phyloP scores from a whole-genome alignment of 2,113 vertebrate genomes.

The Diadophis punctatus region DNA sequence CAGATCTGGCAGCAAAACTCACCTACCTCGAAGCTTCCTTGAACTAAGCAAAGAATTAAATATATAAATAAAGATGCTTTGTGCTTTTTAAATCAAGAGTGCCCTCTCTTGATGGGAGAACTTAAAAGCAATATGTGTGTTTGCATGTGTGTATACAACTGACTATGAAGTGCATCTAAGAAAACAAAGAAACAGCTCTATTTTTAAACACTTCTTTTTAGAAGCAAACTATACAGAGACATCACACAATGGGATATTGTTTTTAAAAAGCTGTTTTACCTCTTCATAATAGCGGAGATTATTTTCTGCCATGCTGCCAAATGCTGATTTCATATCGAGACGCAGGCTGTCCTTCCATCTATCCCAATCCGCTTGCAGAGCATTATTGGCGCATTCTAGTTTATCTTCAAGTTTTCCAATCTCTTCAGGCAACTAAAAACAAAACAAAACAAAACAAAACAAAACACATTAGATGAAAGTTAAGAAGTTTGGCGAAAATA shows the following conservation, averaged over 20 bases:
- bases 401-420: conserved; percentile 86
- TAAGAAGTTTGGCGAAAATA: not conserved
- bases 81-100: conserved; percentile 61
- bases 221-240: not conserved
- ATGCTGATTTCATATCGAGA: conserved; percentile 79
- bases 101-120: conserved; percentile 61
- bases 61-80: conserved; percentile 2
- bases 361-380: conserved; percentile 86
- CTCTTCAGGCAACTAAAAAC: conserved; percentile 80
- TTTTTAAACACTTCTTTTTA: not conserved
- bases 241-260: not conserved
- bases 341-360: conserved; percentile 85
- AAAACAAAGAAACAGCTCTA: conserved; percentile 6
- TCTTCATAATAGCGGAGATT: conserved; percentile 87
- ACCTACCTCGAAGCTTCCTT: conserved; percentile 12
- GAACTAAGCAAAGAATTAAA: not conserved
- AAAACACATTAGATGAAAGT: conserved; percentile 3
- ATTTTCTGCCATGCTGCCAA: conserved; percentile 77
- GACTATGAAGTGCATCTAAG: not conserved
- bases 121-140: conserved; percentile 13
- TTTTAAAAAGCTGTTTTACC: conserved; percentile 69
- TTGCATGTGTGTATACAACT: not conserved
- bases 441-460: not conserved
- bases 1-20: conserved; percentile 2
- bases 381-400: conserved; percentile 84